phyloP scores from a whole-genome alignment of 1,140 invertebrate genomes.

The Heliothis subflexa region DNA sequence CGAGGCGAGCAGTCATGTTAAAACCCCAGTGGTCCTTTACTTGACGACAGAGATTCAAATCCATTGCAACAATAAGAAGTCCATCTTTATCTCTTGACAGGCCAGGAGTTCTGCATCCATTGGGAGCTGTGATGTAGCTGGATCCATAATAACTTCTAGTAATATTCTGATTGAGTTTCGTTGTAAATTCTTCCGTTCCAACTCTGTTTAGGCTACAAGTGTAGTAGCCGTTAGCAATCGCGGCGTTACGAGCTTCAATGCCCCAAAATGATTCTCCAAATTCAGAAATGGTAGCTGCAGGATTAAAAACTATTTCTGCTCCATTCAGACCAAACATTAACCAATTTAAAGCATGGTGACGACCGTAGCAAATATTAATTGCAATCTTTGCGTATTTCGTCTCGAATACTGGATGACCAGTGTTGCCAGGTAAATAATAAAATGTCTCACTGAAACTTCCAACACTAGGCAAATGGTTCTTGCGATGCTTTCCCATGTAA shows the following conservation, averaged over 20 bases:
- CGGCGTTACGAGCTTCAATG: constrained; percentile 98
- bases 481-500: constrained; percentile 97
- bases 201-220: constrained; percentile 98
- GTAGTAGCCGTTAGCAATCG: constrained; percentile 97
- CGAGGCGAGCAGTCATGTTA: constrained; percentile 97
- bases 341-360: constrained; percentile 99
- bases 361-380: constrained; percentile 98
- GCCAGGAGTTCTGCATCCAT: constrained; percentile 96
- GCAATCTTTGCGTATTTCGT: constrained; percentile 95
- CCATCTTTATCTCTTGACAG: constrained; percentile 95
- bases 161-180: constrained; percentile 91
- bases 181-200: constrained; percentile 97
- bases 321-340: constrained; percentile 98
- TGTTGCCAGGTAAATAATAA: constrained; percentile 98
- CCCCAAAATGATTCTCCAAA: constrained; percentile 98
- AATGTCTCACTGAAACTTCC: constrained; percentile 99
- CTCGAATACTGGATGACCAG: constrained; percentile 97
- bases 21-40: constrained; percentile 98
- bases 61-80: constrained; percentile 95
- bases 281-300: constrained; percentile 94
- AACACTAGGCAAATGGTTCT: constrained; percentile 99
- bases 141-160: constrained; percentile 99
- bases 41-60: constrained; percentile 98
- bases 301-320: constrained; percentile 99
- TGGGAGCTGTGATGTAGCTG: constrained; percentile 96